phyloP scores from a whole-genome alignment of 2,797 vertebrate species.

The Calcarius lapponicus region DNA sequence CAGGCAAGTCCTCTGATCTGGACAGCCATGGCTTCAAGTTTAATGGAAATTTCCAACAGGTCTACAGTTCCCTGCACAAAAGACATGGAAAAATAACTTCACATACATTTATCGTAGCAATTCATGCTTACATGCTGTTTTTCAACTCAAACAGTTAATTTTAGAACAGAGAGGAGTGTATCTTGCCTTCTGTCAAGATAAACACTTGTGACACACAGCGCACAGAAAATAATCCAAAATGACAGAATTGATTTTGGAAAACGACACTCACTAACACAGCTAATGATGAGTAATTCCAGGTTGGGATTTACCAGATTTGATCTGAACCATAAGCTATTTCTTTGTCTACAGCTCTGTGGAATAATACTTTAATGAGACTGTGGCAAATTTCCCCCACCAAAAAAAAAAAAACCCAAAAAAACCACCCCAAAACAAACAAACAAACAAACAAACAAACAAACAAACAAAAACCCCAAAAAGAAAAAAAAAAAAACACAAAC shows the following conservation, averaged over 20 bases:
- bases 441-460: background rate
- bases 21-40: background rate
- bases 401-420: background rate
- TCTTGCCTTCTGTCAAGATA: conserved; percentile 24
- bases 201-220: background rate
- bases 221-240: conserved; percentile 31
- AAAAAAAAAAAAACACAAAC: no score
- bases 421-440: no score
- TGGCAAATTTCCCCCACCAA: background rate
- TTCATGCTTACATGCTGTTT: background rate
- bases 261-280: background rate
- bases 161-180: background rate
- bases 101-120: background rate
- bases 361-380: background rate
- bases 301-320: conserved; percentile 1
- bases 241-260: conserved; percentile 31
- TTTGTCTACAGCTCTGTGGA: background rate
- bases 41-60: background rate
- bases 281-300: conserved; percentile 18
- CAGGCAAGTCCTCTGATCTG: background rate
- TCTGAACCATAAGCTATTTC: background rate
- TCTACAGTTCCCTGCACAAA: background rate
- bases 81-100: background rate
- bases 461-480: background rate
- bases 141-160: background rate